Percentiles rank a stretch among this genome's conserved stretches.
These are phyloP conservation scores for Eupleurogrammus muticus DNA, from an alignment of 2,797 vertebrate species.

Conservation along the genomic window DNA sequence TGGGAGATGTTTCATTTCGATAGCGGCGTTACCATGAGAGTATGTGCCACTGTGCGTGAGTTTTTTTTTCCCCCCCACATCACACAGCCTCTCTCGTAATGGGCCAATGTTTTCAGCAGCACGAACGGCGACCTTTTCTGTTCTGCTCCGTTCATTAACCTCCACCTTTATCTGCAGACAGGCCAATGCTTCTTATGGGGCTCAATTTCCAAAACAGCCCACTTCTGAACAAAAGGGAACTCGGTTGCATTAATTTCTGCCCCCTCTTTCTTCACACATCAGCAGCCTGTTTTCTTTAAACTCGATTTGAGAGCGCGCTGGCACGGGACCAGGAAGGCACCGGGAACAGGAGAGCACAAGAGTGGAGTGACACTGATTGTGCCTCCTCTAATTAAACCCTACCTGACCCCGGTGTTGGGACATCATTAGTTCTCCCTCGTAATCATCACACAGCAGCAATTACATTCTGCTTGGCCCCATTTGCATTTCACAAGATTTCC, in stretches of 20 bases:
- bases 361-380: constrained; percentile 86
- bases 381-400: constrained; percentile 96
- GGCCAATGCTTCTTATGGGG: constrained; percentile 49
- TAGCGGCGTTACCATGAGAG: constrained; percentile 16
- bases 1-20: constrained; percentile 27
- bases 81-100: constrained; percentile 26
- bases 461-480: constrained; percentile 91
- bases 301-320: constrained; percentile 63
- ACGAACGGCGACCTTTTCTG: constrained; percentile 50
- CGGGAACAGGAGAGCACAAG: constrained; percentile 63
- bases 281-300: constrained; percentile 72
- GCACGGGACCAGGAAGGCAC: constrained; percentile 75
- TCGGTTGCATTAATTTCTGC: constrained; percentile 57
- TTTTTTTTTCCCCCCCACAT: background rate
- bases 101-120: constrained; percentile 33
- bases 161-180: constrained; percentile 67
- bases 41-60: background rate
- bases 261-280: constrained; percentile 56
- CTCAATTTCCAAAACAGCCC: constrained; percentile 67
- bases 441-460: constrained; percentile 92
- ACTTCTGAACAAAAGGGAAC: constrained; percentile 61
- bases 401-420: constrained; percentile 95
- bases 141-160: constrained; percentile 68
- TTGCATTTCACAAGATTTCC: constrained; percentile 90
- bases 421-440: constrained; percentile 94